Conservation (phyloP, 1,140 invertebrate species). For the Drosophila repleta region DNA sequence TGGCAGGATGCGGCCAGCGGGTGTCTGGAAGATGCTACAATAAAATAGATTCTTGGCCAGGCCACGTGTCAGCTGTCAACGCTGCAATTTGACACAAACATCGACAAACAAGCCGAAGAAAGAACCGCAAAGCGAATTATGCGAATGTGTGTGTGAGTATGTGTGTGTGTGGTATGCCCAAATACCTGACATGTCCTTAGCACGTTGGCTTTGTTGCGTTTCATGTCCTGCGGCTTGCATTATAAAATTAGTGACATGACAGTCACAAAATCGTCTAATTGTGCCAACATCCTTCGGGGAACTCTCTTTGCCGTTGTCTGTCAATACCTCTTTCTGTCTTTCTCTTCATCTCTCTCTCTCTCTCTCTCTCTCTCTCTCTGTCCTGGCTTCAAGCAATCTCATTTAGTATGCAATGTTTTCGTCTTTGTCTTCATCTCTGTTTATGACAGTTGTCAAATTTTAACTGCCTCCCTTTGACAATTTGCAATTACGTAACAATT, state of each 20-base stretch:
- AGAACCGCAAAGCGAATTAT: constrained; percentile 34
- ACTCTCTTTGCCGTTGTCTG: not conserved
- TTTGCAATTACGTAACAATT: constrained; percentile 37
- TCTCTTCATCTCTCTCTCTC: not conserved
- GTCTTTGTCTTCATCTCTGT: constrained; percentile 15
- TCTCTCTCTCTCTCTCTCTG: too few relatives aligned
- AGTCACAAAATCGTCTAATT: constrained; percentile 37
- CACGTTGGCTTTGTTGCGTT: constrained; percentile 63
- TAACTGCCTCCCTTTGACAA: constrained; percentile 38
- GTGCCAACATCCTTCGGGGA: not conserved
- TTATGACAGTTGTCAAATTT: constrained; percentile 49
- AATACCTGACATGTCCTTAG: constrained; percentile 26
- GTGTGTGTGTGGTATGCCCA: not conserved
- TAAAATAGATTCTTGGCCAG: constrained; percentile 3
- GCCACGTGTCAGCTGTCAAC: constrained; percentile 74
- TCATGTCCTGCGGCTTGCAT: constrained; percentile 62
- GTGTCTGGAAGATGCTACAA: constrained; percentile 8
- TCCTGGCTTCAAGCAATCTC: too few relatives aligned
- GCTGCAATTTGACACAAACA: constrained; percentile 65
- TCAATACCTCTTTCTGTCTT: not conserved
- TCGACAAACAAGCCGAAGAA: constrained; percentile 7
- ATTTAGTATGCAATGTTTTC: too few relatives aligned
- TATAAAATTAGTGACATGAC: constrained; percentile 69
- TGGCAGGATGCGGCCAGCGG: not conserved
- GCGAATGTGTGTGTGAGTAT: not conserved